Conservation (phyloP, 2,797 vertebrate species). For the Graptemys geographica region DNA sequence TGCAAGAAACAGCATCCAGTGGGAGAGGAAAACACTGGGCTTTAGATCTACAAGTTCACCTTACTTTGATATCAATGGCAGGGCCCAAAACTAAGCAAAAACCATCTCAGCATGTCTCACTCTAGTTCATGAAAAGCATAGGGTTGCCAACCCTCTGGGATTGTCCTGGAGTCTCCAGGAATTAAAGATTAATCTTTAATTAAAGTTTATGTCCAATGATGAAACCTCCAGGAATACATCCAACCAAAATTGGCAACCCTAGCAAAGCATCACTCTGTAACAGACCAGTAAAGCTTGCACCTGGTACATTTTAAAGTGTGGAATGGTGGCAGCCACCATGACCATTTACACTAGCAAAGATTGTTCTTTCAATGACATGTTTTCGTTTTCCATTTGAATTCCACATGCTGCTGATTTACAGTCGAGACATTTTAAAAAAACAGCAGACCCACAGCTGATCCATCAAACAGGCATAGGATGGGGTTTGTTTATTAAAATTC, state of each 20-base stretch:
- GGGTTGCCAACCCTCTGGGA: too few species aligned
- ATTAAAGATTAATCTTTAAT: too few species aligned
- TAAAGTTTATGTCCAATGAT: too few species aligned
- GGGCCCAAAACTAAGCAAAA: slow-evolving; percentile 34
- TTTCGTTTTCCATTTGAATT: slow-evolving; percentile 74
- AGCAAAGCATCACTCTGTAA: slow-evolving; percentile 48
- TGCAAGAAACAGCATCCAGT: background rate
- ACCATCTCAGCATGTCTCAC: slow-evolving; percentile 42
- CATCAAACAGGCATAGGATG: slow-evolving; percentile 34
- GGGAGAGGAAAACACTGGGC: background rate
- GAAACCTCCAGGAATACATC: too few species aligned
- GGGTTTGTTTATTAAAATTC: slow-evolving; percentile 62
- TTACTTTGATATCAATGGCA: slow-evolving; percentile 44
- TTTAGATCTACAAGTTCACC: slow-evolving; percentile 6
- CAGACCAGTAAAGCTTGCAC: slow-evolving; percentile 53
- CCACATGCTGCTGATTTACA: slow-evolving; percentile 56
- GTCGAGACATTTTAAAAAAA: slow-evolving; percentile 35
- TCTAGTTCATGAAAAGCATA: slow-evolving; percentile 32
- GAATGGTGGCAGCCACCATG: slow-evolving; percentile 60
- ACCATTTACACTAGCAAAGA: slow-evolving; percentile 65
- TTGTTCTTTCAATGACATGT: slow-evolving; percentile 73
- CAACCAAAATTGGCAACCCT: too few species aligned
- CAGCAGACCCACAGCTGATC: slow-evolving; percentile 29
- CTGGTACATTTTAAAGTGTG: slow-evolving; percentile 70
- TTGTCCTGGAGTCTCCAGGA: too few species aligned